phyloP scores from a whole-genome alignment of 2,888 invertebrate genomes.

The Kuschelorhynchus macadamiae region DNA sequence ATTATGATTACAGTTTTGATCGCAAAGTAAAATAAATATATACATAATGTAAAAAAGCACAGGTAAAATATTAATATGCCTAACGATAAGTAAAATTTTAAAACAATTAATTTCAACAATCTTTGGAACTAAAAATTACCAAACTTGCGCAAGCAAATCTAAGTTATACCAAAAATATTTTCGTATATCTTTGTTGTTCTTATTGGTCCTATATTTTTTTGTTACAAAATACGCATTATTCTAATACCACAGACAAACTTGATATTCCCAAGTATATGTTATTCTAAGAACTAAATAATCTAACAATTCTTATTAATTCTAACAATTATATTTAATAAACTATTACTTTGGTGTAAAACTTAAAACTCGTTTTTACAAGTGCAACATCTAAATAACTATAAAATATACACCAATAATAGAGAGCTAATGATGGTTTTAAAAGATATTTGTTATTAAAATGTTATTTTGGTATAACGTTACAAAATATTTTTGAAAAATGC shows the following conservation, averaged over 20 bases:
- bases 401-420: no score
- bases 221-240: slow-evolving; percentile 15
- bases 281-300: background rate
- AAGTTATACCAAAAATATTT: slow-evolving; percentile 10
- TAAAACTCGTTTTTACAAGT: no score
- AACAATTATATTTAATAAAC: background rate
- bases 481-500: no score
- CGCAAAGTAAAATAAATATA: no score
- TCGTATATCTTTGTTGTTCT: slow-evolving; percentile 18
- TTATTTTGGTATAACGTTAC: no score
- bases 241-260: slow-evolving; percentile 48
- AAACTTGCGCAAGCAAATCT: background rate
- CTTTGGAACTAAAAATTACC: slow-evolving; percentile 16
- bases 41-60: no score
- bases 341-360: slow-evolving; percentile 8
- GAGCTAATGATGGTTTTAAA: no score
- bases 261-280: slow-evolving; percentile 25
- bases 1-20: no score
- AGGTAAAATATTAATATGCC: no score
- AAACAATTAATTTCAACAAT: slow-evolving; percentile 20
- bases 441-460: no score
- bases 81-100: background rate
- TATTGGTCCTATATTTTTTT: slow-evolving; percentile 38
- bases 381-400: no score
- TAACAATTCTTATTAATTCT: background rate